A percentile compares a stretch with the other conserved stretches of the same genome.
Conservation (phyloP, 2,113 vertebrate species). For the Cettia cetti region DNA sequence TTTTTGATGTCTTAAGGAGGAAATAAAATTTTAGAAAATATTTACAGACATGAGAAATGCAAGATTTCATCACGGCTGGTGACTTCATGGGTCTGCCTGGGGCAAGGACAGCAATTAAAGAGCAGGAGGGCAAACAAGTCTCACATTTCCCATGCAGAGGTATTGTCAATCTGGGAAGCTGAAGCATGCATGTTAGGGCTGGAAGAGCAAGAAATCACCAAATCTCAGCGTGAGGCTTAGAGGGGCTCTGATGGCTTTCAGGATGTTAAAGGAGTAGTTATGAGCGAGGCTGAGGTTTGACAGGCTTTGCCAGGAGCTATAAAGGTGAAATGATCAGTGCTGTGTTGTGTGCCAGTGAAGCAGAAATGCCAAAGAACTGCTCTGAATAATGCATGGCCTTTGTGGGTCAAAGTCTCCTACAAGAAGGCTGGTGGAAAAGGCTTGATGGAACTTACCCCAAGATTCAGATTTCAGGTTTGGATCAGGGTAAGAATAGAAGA, state of each 20-base stretch:
- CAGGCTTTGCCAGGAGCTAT: background rate
- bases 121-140: background rate
- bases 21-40: background rate
- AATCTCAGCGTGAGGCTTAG: background rate
- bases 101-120: background rate
- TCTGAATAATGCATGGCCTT: background rate
- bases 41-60: background rate
- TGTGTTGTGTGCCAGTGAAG: background rate
- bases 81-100: background rate
- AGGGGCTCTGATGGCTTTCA: background rate
- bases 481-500: background rate
- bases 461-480: background rate
- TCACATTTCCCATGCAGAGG: background rate
- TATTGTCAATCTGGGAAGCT: background rate
- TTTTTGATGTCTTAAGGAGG: slow-evolving; percentile 17
- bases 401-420: background rate
- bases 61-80: background rate
- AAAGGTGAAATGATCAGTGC: background rate
- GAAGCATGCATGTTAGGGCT: fast-evolving
- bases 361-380: background rate
- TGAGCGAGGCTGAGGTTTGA: background rate
- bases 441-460: background rate
- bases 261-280: background rate
- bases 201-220: background rate
- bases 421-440: background rate